A percentile compares a stretch with the other conserved stretches of the same genome.
Conservation (phyloP, 1,140 invertebrate genomes). For the Bombus turneri region DNA sequence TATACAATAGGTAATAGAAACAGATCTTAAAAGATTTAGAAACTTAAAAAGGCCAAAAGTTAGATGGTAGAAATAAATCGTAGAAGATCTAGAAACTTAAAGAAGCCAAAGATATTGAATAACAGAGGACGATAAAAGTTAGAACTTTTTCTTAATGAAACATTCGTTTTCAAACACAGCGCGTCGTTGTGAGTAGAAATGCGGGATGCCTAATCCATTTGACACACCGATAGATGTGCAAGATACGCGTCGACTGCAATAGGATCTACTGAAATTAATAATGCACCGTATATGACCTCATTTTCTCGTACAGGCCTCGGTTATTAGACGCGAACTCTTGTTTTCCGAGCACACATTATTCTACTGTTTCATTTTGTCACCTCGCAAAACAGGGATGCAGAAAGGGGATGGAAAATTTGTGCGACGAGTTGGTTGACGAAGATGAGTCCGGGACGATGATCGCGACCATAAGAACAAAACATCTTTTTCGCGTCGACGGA, state of each 20-base stretch:
- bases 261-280: not conserved
- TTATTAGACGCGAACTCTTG: constrained; percentile 1
- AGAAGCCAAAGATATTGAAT: not conserved
- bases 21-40: not conserved
- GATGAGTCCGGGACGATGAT: not conserved
- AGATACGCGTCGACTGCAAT: not conserved
- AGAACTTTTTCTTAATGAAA: not conserved
- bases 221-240: not conserved
- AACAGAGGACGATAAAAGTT: too few relatives aligned
- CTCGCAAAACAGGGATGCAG: not conserved
- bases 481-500: constrained; percentile 27
- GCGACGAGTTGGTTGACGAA: not conserved
- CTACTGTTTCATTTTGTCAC: not conserved
- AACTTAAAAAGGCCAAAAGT: not conserved
- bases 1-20: not conserved
- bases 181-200: not conserved
- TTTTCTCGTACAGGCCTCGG: not conserved
- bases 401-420: not conserved
- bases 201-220: not conserved
- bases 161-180: not conserved
- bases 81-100: not conserved
- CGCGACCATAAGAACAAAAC: not conserved
- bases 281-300: not conserved
- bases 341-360: not conserved
- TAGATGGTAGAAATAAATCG: too few relatives aligned